These are phyloP conservation scores for Dromiciops gliroides DNA, from an alignment of 2,113 vertebrate genomes.

Conservation along the genomic window DNA sequence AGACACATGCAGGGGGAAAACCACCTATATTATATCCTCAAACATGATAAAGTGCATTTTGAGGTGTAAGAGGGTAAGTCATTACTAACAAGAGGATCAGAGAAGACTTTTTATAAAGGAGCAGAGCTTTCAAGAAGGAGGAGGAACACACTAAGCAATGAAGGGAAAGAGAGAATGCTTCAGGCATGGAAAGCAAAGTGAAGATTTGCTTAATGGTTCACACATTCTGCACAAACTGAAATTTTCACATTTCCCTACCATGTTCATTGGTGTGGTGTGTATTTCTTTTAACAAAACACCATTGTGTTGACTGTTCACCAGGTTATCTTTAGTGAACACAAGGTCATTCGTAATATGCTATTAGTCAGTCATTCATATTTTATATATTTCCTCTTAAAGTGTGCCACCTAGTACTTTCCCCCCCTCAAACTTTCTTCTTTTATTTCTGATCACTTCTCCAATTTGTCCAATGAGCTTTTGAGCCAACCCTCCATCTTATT, in stretches of 20 bases:
- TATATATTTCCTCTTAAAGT: slow-evolving; percentile 26
- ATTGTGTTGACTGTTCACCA: not conserved
- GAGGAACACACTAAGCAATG: not conserved
- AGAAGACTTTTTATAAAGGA: not conserved
- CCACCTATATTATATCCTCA: not conserved
- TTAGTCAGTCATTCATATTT: not conserved
- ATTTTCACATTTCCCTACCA: not conserved
- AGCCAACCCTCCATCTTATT: not conserved
- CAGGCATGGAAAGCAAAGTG: not conserved
- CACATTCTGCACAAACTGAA: not conserved
- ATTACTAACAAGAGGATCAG: not conserved
- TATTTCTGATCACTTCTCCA: slow-evolving; percentile 1
- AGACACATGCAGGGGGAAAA: not conserved
- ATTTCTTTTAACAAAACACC: not conserved
- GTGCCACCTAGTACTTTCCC: not conserved
- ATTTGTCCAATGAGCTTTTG: not conserved
- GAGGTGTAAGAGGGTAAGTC: not conserved
- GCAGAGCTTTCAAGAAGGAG: not conserved
- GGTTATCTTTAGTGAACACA: not conserved
- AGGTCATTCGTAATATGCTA: not conserved
- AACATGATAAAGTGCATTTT: not conserved
- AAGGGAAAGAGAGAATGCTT: not conserved
- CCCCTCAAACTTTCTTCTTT: not conserved
- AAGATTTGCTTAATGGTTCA: not conserved
- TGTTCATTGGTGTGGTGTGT: not conserved